These are phyloP conservation scores for Rhyacophila evoluta DNA, from an alignment of 2,888 invertebrate species.

Conservation along the genomic window DNA sequence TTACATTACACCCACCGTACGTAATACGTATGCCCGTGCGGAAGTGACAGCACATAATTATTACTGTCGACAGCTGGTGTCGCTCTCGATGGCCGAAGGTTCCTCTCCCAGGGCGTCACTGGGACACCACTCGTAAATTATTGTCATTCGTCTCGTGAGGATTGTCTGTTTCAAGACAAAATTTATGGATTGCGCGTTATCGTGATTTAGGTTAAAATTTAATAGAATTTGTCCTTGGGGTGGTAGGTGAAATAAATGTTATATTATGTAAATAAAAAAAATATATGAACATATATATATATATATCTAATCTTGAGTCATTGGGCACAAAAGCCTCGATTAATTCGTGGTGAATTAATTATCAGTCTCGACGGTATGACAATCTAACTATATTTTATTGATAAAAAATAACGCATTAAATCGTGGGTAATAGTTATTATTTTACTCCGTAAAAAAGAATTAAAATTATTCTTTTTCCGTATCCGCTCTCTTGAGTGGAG, in stretches of 20 bases:
- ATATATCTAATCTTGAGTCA: not conserved
- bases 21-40: conserved; percentile 5
- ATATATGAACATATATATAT: not conserved
- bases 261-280: not conserved
- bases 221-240: not conserved
- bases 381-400: not conserved
- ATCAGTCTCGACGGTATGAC: no score
- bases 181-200: not conserved
- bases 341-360: no score
- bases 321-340: not conserved
- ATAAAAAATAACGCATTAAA: not conserved
- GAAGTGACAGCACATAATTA: conserved; percentile 21
- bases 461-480: no score
- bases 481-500: no score
- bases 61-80: conserved; percentile 12
- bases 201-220: not conserved
- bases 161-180: not conserved
- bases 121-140: conserved; percentile 11
- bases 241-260: not conserved
- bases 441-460: no score
- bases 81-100: not conserved
- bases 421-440: no score
- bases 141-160: not conserved
- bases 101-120: not conserved
- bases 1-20: not conserved